A percentile compares a stretch with the other conserved stretches of the same genome.
These are phyloP conservation scores for Urocitellus parryii DNA, from an alignment of 2,113 vertebrate genomes.

Conservation along the genomic window DNA sequence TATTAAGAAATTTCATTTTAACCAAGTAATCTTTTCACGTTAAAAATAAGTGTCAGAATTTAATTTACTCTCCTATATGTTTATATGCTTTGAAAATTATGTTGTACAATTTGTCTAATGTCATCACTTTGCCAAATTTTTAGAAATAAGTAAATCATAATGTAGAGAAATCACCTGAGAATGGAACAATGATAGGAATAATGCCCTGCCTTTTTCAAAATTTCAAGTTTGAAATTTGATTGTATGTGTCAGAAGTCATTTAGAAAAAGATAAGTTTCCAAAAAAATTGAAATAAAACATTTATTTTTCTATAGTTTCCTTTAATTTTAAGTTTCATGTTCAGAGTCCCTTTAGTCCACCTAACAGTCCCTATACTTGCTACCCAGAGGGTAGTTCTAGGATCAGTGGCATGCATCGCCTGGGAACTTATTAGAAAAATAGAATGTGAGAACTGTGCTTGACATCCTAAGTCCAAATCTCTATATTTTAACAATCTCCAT, in stretches of 20 bases:
- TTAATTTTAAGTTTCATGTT: not conserved
- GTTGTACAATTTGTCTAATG: not conserved
- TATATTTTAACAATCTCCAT: not conserved
- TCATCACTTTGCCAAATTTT: not conserved
- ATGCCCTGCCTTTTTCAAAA: not conserved
- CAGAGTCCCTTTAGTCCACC: not conserved
- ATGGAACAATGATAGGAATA: not conserved
- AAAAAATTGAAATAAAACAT: not conserved
- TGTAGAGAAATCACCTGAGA: not conserved
- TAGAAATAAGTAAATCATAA: not conserved
- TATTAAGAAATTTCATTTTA: slow-evolving; percentile 15
- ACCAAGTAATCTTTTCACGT: not conserved
- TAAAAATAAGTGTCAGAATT: not conserved
- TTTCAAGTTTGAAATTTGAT: slow-evolving; percentile 37
- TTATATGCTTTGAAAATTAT: slow-evolving; percentile 22
- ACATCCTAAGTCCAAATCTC: not conserved
- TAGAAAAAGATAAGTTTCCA: not conserved
- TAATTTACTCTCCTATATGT: not conserved
- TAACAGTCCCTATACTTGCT: not conserved
- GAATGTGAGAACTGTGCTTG: not conserved
- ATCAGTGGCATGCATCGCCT: not conserved
- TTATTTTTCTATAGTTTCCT: not conserved
- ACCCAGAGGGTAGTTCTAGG: not conserved
- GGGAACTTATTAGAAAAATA: not conserved
- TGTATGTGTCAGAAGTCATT: not conserved